phyloP scores from a whole-genome alignment of 2,797 vertebrate genomes.

The Gymnoscopelus braueri region DNA sequence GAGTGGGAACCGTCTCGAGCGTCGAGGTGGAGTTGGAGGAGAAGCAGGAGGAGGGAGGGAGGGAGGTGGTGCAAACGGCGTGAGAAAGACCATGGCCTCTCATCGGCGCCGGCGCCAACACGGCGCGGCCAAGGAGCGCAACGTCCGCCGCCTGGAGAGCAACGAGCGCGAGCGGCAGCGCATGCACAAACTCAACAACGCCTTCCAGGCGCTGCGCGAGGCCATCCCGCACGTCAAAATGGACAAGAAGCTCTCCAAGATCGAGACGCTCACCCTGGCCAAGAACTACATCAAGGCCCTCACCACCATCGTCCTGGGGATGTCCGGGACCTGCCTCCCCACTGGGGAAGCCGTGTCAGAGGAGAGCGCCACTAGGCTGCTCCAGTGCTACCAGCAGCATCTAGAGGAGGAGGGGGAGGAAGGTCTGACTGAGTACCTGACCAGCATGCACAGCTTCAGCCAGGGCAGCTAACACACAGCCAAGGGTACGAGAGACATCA shows the following conservation, averaged over 20 bases:
- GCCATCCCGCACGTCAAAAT: slow-evolving; percentile 94
- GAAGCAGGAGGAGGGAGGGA: background rate
- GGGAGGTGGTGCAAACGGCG: slow-evolving; percentile 24
- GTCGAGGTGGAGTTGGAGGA: slow-evolving; percentile 22
- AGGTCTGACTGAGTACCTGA: slow-evolving; percentile 87
- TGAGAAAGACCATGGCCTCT: background rate
- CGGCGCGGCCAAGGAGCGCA: slow-evolving; percentile 84
- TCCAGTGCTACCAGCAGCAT: slow-evolving; percentile 90
- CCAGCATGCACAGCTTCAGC: slow-evolving; percentile 84
- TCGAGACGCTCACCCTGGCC: slow-evolving; percentile 96
- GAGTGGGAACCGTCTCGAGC: slow-evolving; percentile 39
- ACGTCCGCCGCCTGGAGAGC: slow-evolving; percentile 91
- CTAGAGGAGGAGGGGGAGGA: slow-evolving; percentile 83
- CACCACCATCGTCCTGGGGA: slow-evolving; percentile 92
- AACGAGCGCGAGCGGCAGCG: slow-evolving; percentile 96
- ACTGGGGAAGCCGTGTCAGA: slow-evolving; percentile 72
- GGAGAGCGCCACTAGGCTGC: slow-evolving; percentile 79
- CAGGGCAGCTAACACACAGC: slow-evolving; percentile 79
- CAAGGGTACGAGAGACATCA: background rate
- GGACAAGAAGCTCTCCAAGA: slow-evolving; percentile 98
- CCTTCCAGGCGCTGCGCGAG: slow-evolving; percentile 94
- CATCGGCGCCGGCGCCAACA: slow-evolving; percentile 70
- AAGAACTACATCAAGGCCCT: slow-evolving; percentile 98
- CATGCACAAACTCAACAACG: slow-evolving; percentile 99
- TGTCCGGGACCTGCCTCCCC: slow-evolving; percentile 88